Conservation (phyloP, 2,888 invertebrate genomes). For the Pammene aurita region DNA sequence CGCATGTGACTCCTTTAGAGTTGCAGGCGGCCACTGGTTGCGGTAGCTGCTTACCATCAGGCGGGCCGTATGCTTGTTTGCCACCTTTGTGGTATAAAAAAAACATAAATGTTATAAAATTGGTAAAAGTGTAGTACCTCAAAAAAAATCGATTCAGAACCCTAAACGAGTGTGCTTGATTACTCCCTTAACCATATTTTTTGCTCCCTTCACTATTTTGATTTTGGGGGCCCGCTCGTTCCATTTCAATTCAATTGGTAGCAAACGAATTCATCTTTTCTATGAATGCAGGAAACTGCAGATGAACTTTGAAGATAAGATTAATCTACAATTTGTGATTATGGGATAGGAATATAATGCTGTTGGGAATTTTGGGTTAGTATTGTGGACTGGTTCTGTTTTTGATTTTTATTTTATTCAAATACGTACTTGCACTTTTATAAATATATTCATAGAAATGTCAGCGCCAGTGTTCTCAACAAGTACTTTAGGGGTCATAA, state of each 20-base stretch:
- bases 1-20: too few relatives aligned
- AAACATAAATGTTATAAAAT: too few relatives aligned
- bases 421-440: not conserved
- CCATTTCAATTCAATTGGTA: constrained; percentile 77
- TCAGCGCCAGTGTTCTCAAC: not conserved
- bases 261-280: constrained; percentile 77
- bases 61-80: too few relatives aligned
- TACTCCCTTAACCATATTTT: constrained; percentile 17
- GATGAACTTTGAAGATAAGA: constrained; percentile 73
- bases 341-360: constrained; percentile 48
- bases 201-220: constrained; percentile 62
- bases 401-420: constrained; percentile 20
- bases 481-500: not conserved
- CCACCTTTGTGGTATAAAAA: too few relatives aligned
- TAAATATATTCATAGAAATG: constrained; percentile 20
- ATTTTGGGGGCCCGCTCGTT: constrained; percentile 74
- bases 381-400: constrained; percentile 3
- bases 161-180: not conserved
- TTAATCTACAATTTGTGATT: constrained; percentile 59
- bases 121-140: too few relatives aligned
- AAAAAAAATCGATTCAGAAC: too few relatives aligned
- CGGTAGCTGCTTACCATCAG: too few relatives aligned
- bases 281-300: constrained; percentile 65
- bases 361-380: constrained; percentile 40
- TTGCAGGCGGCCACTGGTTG: too few relatives aligned